A percentile compares a stretch with the other conserved stretches of the same genome.
These are phyloP conservation scores for Thamnophis elegans DNA, from an alignment of 2,797 vertebrate species.

Conservation along the genomic window DNA sequence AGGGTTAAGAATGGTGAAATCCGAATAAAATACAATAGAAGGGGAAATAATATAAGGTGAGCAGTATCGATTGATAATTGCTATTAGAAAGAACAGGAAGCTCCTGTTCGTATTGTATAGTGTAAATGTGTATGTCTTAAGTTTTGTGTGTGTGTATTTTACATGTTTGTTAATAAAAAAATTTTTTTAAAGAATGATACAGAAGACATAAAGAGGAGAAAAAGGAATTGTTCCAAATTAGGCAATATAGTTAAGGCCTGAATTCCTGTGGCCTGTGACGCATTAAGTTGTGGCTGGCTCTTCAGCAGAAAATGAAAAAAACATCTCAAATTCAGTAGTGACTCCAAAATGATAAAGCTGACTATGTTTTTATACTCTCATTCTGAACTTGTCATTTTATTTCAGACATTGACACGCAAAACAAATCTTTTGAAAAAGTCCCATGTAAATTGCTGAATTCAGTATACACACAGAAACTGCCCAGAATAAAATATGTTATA, in stretches of 20 bases:
- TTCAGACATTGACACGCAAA: neutral
- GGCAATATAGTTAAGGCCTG: neutral
- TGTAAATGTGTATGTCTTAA: no score
- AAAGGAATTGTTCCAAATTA: neutral
- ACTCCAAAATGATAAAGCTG: neutral
- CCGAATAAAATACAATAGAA: no score
- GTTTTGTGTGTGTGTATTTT: no score
- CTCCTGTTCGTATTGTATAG: no score
- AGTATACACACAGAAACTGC: neutral
- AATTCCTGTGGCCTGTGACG: neutral
- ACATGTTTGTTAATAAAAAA: no score
- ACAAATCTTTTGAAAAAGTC: neutral
- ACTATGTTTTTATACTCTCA: neutral
- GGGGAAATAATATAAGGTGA: no score
- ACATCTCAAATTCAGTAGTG: neutral
- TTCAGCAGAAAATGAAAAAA: neutral
- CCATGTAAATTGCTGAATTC: neutral
- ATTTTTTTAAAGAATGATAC: no score
- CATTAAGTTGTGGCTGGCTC: neutral
- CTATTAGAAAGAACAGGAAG: no score
- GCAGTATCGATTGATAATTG: no score
- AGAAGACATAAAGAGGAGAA: neutral
- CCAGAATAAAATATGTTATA: neutral
- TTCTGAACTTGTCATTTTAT: neutral
- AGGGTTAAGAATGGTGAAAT: no score